These are phyloP conservation scores for Ceriagrion tenellum DNA, from an alignment of 2,888 invertebrate genomes.

Conservation along the genomic window DNA sequence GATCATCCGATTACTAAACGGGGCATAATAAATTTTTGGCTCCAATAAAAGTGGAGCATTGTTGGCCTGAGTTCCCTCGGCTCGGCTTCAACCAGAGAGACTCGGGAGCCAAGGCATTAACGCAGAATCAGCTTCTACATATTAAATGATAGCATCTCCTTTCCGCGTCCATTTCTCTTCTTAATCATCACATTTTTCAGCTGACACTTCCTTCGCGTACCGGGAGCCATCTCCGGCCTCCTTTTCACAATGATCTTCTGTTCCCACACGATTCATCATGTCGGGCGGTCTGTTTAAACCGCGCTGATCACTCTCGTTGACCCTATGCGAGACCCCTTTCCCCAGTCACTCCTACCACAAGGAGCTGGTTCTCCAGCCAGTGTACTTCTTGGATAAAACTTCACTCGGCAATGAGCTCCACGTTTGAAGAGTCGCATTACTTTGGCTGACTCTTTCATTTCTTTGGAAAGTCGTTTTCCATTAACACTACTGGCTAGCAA, in stretches of 20 bases:
- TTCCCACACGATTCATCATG: background rate
- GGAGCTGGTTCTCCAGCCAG: too few relatives aligned
- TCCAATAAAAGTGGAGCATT: background rate
- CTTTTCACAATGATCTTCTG: background rate
- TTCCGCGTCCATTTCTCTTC: background rate
- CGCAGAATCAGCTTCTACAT: background rate
- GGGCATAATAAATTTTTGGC: background rate
- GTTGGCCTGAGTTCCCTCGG: background rate
- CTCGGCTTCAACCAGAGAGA: background rate
- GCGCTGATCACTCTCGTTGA: too few relatives aligned
- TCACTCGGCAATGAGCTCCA: background rate
- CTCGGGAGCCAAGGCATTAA: background rate
- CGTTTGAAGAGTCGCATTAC: too few relatives aligned
- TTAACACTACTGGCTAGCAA: too few relatives aligned
- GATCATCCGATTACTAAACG: background rate
- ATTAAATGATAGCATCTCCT: conserved; percentile 2
- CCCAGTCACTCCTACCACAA: too few relatives aligned
- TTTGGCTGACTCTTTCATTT: too few relatives aligned
- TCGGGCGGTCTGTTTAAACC: background rate
- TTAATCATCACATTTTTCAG: background rate
- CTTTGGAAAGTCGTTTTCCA: too few relatives aligned
- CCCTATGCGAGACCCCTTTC: background rate
- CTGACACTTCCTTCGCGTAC: background rate
- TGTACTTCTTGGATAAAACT: background rate
- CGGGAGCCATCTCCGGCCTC: background rate